Evolutionary conservation across 2,797 vertebrate genomes (phyloP).

Genomic region (Tragelaphus eurycerus): DNA sequence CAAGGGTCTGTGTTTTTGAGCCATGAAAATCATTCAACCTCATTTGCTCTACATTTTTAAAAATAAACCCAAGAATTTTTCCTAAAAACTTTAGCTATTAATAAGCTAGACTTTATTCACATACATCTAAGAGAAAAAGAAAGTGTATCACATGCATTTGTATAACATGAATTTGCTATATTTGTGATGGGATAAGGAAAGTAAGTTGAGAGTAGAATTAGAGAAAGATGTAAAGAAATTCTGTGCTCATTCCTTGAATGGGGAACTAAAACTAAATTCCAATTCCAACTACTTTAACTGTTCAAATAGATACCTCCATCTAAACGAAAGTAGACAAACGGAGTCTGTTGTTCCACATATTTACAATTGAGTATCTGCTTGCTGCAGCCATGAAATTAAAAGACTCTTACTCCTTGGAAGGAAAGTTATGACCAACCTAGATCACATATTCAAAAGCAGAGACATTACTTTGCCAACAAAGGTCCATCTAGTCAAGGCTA

Average conservation of each 20-base stretch:
- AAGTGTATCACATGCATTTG: background rate
- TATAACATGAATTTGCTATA: background rate
- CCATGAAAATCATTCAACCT: background rate
- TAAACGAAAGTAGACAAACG: background rate
- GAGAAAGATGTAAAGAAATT: background rate
- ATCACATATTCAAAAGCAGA: no score
- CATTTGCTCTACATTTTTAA: background rate
- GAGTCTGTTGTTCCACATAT: background rate
- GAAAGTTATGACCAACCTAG: no score
- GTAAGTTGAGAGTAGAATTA: background rate
- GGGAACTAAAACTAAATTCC: background rate
- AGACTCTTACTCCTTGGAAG: no score
- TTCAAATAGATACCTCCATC: background rate
- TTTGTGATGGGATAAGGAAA: background rate
- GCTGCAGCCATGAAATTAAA: no score
- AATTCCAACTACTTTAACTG: background rate
- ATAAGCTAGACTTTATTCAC: background rate
- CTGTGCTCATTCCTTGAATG: background rate
- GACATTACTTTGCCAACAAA: no score
- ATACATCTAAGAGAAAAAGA: background rate
- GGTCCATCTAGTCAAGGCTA: no score
- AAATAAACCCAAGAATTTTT: background rate
- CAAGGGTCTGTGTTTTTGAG: background rate
- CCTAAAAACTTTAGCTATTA: background rate
- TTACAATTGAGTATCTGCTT: background rate